Conservation (phyloP, 1,140 invertebrate species). For the Telenomus remus region DNA sequence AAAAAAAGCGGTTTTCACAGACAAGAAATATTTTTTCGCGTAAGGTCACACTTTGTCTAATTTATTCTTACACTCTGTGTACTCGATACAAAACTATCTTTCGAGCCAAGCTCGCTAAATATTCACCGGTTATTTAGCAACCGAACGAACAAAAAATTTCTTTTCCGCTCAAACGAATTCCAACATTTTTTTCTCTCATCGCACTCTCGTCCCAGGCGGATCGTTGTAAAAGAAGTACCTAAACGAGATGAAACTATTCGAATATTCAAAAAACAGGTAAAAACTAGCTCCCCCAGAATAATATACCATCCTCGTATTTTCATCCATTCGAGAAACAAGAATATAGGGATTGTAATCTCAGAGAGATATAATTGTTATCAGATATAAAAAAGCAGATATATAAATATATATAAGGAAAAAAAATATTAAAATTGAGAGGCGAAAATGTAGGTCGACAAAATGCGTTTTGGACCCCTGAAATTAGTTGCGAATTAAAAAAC, state of each 20-base stretch:
- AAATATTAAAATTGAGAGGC: background rate
- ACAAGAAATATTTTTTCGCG: constrained; percentile 36
- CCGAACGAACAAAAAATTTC: background rate
- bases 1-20: too few relatives aligned
- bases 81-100: constrained; percentile 15
- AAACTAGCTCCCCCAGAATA: constrained; percentile 26
- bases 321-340: constrained; percentile 1
- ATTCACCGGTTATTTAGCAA: too few relatives aligned
- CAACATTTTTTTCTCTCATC: too few relatives aligned
- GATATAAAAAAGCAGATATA: constrained; percentile 11
- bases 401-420: constrained; percentile 13
- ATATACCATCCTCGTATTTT: too few relatives aligned
- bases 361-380: constrained; percentile 16
- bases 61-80: constrained; percentile 45
- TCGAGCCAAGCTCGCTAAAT: constrained; percentile 28
- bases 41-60: constrained; percentile 19
- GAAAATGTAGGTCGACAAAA: constrained; percentile 1
- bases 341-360: constrained; percentile 7
- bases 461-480: too few relatives aligned
- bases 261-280: too few relatives aligned
- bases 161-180: background rate
- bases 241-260: too few relatives aligned
- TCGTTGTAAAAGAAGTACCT: too few relatives aligned
- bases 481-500: too few relatives aligned
- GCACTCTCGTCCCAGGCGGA: too few relatives aligned